Conservation (phyloP, 2,797 vertebrate genomes). For the Buphagus erythrorhynchus region DNA sequence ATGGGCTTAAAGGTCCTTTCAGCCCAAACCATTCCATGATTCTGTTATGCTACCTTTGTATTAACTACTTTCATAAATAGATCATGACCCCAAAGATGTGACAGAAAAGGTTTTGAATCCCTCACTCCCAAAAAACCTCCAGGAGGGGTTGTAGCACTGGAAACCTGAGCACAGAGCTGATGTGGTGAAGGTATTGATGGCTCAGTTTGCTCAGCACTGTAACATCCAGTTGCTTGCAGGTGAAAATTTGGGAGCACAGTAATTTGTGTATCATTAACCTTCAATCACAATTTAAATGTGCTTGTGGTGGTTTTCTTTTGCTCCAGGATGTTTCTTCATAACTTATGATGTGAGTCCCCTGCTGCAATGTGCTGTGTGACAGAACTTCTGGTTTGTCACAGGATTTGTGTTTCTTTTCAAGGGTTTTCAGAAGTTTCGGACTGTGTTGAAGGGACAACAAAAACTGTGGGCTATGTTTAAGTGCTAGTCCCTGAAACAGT, state of each 20-base stretch:
- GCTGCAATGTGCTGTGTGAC: not conserved
- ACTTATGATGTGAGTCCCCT: accelerated
- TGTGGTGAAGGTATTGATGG: not conserved
- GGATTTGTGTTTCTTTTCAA: not conserved
- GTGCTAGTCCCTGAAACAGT: not conserved
- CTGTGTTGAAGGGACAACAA: not conserved
- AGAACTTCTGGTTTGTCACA: not conserved
- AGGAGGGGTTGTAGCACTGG: not conserved
- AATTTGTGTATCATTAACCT: not conserved
- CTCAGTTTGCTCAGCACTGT: not conserved
- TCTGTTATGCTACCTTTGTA: not conserved
- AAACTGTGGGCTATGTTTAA: not conserved
- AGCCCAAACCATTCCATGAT: not conserved
- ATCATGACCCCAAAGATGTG: not conserved
- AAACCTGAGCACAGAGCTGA: not conserved
- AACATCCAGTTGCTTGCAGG: not conserved
- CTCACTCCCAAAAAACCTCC: not conserved
- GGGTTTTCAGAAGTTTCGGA: not conserved
- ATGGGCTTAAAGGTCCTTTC: not conserved
- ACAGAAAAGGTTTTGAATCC: not conserved
- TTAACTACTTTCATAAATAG: not conserved
- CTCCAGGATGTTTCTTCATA: not conserved
- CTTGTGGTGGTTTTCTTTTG: not conserved
- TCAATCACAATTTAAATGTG: not conserved
- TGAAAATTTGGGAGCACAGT: not conserved